Conservation (phyloP, 2,888 invertebrate genomes). For the Orthonevra nobilis region DNA sequence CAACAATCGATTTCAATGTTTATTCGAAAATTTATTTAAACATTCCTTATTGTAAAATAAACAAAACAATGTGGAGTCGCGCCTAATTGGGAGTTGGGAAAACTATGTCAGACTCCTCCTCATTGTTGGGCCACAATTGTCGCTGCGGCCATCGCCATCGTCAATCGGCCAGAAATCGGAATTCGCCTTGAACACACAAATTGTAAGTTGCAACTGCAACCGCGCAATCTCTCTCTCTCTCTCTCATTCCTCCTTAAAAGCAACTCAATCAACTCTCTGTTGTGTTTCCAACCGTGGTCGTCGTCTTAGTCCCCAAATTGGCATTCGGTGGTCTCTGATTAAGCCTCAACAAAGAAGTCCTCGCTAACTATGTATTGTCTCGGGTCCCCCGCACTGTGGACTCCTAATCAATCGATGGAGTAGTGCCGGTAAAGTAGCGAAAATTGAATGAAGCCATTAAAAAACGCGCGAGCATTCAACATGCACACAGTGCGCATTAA, state of each 20-base stretch:
- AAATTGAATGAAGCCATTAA: conserved; percentile 70
- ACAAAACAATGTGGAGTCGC: no score
- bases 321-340: conserved; percentile 60
- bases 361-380: conserved; percentile 1
- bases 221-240: no score
- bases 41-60: no score
- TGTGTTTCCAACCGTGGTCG: conserved; percentile 32
- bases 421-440: conserved; percentile 40
- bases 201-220: no score
- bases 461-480: conserved; percentile 53
- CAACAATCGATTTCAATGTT: no score
- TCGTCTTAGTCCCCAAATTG: conserved; percentile 63
- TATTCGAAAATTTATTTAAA: no score
- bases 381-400: no score
- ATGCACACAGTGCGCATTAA: conserved; percentile 41
- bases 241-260: not conserved
- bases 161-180: conserved; percentile 24
- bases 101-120: conserved; percentile 64
- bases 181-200: not conserved
- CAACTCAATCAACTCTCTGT: conserved; percentile 61
- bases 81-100: conserved; percentile 47
- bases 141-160: conserved; percentile 7
- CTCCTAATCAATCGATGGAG: conserved; percentile 65
- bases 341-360: conserved; percentile 4
- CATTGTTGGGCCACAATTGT: conserved; percentile 26